Evolutionary conservation across 2,888 invertebrate species (phyloP).

Genomic region (Drosophila demipolita): DNA sequence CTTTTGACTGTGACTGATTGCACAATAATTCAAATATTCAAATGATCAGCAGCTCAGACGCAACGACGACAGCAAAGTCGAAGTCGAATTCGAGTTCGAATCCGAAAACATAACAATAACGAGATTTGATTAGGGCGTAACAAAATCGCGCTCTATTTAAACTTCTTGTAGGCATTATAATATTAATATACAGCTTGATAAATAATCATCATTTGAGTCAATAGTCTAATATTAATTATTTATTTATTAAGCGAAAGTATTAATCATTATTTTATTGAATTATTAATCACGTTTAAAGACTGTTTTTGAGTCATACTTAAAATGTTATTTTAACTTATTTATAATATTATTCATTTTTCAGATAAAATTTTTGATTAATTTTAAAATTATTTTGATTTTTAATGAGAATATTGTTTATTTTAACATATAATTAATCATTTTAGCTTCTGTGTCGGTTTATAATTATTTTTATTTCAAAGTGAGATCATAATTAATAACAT

Average conservation of each 20-base stretch:
- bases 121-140: slow-evolving; percentile 56
- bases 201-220: not conserved
- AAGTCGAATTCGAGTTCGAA: slow-evolving; percentile 13
- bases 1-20: slow-evolving; percentile 60
- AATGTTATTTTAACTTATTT: not conserved
- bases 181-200: not conserved
- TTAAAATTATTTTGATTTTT: too few species aligned
- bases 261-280: not conserved
- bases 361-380: too few species aligned
- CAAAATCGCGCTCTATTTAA: slow-evolving; percentile 38
- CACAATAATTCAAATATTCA: slow-evolving; percentile 78
- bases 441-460: not conserved
- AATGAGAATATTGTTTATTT: not conserved
- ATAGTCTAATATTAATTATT: not conserved
- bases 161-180: slow-evolving; percentile 6
- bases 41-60: slow-evolving; percentile 74
- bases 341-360: not conserved
- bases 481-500: not conserved
- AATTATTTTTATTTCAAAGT: not conserved
- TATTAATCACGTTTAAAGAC: not conserved
- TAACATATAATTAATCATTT: not conserved
- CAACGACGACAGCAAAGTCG: slow-evolving; percentile 67
- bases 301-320: not conserved
- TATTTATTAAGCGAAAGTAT: not conserved
- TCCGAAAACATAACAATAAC: slow-evolving; percentile 40